phyloP scores from a whole-genome alignment of 2,888 invertebrate species.

The Cerastis leucographa region DNA sequence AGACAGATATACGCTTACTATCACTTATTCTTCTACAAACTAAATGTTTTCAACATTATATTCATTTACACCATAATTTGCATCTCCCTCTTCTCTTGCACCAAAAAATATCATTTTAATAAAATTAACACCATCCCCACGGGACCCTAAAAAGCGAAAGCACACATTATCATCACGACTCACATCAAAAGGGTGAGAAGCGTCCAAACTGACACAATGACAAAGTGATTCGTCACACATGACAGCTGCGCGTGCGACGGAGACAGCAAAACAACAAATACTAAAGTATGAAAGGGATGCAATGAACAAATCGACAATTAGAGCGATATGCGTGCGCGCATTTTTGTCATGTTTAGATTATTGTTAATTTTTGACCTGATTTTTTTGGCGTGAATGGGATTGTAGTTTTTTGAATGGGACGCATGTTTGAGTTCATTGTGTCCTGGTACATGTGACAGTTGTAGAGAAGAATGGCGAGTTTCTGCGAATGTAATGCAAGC shows the following conservation, averaged over 20 bases:
- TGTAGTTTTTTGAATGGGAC: constrained; percentile 53
- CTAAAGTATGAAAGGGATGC: constrained; percentile 54
- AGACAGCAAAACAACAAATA: constrained; percentile 59
- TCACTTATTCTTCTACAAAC: neutral
- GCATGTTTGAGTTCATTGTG: constrained; percentile 55
- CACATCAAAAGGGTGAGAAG: constrained; percentile 86
- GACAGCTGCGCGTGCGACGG: constrained; percentile 85
- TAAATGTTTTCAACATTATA: constrained; percentile 5
- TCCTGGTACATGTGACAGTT: constrained; percentile 41
- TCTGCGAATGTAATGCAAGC: constrained; percentile 42
- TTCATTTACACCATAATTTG: constrained; percentile 19
- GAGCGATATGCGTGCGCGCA: constrained; percentile 68
- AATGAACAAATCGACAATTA: constrained; percentile 77
- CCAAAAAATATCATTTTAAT: constrained; percentile 50
- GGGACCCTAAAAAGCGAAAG: constrained; percentile 65
- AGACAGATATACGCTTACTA: neutral
- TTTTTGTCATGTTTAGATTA: constrained; percentile 68
- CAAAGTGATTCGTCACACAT: constrained; percentile 89
- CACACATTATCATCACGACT: constrained; percentile 67
- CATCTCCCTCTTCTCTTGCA: constrained; percentile 14
- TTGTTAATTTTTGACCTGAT: constrained; percentile 71
- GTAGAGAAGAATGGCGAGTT: constrained; percentile 27
- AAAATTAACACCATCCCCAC: constrained; percentile 62
- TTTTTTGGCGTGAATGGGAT: constrained; percentile 62
- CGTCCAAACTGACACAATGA: constrained; percentile 88